A percentile compares a stretch with the other conserved stretches of the same genome.
Evolutionary conservation across 2,888 invertebrate genomes (phyloP).

Genomic region (Stratiomys singularior): DNA sequence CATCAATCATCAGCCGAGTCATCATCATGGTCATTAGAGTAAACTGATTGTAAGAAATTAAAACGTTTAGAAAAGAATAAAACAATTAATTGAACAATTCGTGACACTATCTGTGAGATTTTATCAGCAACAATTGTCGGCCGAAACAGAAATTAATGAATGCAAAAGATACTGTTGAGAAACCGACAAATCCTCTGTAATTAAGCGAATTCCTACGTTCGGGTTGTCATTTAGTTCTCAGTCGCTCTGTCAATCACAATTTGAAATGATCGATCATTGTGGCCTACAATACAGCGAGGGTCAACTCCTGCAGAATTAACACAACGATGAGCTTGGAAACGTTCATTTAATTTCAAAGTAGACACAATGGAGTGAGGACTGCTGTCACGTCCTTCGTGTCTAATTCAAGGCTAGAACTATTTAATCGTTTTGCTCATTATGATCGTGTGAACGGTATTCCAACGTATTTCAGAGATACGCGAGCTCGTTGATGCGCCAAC

Average conservation of each 20-base stretch:
- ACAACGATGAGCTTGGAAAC: not conserved
- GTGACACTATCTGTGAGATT: not conserved
- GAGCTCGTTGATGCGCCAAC: not conserved
- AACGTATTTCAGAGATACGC: not conserved
- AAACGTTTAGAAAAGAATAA: slow-evolving; percentile 27
- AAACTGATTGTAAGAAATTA: slow-evolving; percentile 41
- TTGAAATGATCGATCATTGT: slow-evolving; percentile 12
- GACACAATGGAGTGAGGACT: not conserved
- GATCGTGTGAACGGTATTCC: slow-evolving; percentile 5
- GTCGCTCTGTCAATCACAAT: not conserved
- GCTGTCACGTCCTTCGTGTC: not conserved
- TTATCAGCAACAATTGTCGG: not conserved
- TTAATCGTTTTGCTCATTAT: slow-evolving; percentile 7
- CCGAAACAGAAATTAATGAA: not conserved
- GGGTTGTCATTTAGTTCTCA: not conserved
- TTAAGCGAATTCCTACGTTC: not conserved
- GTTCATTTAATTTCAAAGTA: not conserved
- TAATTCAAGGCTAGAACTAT: slow-evolving; percentile 11
- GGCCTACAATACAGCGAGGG: not conserved
- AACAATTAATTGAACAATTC: slow-evolving; percentile 12
- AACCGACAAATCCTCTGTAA: slow-evolving; percentile 1
- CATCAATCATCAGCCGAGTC: slow-evolving; percentile 36
- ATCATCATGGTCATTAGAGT: slow-evolving; percentile 33
- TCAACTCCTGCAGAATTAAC: too few relatives aligned
- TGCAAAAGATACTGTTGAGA: not conserved